Conservation (phyloP, 1,140 invertebrate genomes). For the Macrostomum lignano region DNA sequence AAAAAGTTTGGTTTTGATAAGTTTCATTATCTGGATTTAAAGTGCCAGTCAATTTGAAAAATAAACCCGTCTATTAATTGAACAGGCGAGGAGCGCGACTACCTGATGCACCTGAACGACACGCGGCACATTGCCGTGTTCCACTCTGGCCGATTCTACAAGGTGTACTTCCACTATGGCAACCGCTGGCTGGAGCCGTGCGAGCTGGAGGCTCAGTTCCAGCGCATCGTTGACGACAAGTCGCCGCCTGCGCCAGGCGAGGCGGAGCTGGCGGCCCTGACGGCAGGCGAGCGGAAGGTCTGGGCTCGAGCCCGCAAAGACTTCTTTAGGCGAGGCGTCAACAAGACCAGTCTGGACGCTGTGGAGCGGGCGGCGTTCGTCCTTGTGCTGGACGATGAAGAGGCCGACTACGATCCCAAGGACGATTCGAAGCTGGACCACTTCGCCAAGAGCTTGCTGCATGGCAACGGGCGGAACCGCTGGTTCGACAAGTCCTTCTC, state of each 20-base stretch:
- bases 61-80: too few species aligned
- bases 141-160: constrained; percentile 68
- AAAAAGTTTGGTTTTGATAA: too few species aligned
- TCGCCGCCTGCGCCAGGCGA: constrained; percentile 43
- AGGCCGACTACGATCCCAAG: neutral
- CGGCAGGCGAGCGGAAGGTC: constrained; percentile 50
- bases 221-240: constrained; percentile 53
- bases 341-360: constrained; percentile 1
- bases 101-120: constrained; percentile 43
- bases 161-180: constrained; percentile 59
- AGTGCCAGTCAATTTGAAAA: too few species aligned
- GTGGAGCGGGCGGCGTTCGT: constrained; percentile 50
- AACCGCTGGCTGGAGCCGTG: constrained; percentile 49
- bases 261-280: constrained; percentile 57
- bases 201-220: constrained; percentile 51
- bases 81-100: constrained; percentile 15
- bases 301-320: constrained; percentile 57
- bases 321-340: constrained; percentile 20
- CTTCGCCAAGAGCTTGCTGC: constrained; percentile 35
- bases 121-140: constrained; percentile 73
- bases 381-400: constrained; percentile 50
- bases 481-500: constrained; percentile 99
- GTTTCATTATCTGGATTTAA: too few species aligned
- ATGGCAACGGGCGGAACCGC: constrained; percentile 75
- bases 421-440: neutral